A percentile compares a stretch with the other conserved stretches of the same genome.
These are phyloP conservation scores for mouse (Mus musculus) DNA, from an alignment of 2,113 vertebrate species.

Conservation along the genomic window GRCm39 chr5:17078501-17079000, in stretches of 20 bases:
- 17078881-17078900: neutral
- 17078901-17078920: neutral
- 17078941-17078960: neutral
- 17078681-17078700: neutral
- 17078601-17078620: neutral
- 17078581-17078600: neutral
- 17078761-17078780: neutral
- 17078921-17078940: neutral
- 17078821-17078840: neutral
- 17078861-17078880: neutral
- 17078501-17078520: neutral
- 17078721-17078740: neutral
- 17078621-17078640: constrained; percentile 16
- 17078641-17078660: neutral
- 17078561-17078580: neutral
- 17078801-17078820: neutral
- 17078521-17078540: neutral
- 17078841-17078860: neutral
- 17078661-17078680: neutral
- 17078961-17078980: neutral
- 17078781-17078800: neutral
- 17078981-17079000: neutral
- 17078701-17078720: neutral
- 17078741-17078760: neutral
- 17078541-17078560: neutral